Conservation (phyloP, 2,888 invertebrate genomes). For the Oxycera nigricornis region DNA sequence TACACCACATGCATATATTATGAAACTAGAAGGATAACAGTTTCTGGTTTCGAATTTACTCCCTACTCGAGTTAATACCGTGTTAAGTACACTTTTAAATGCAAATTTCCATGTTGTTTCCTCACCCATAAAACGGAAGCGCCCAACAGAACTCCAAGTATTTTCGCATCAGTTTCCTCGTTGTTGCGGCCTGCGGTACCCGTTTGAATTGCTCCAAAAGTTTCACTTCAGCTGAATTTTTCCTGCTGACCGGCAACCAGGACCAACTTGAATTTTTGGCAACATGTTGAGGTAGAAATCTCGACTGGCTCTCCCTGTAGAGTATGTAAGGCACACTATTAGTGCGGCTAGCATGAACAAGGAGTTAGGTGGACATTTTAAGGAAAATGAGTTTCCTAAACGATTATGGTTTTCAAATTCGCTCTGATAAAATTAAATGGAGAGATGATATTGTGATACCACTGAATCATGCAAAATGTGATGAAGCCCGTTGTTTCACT, state of each 20-base stretch:
- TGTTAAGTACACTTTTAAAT: constrained; percentile 31
- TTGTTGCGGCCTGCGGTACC: constrained; percentile 81
- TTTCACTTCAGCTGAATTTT: constrained; percentile 85
- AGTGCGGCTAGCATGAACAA: background rate
- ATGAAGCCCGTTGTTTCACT: too few species aligned
- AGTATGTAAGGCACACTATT: background rate
- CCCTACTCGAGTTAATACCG: constrained; percentile 21
- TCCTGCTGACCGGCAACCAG: constrained; percentile 77
- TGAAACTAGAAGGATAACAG: background rate
- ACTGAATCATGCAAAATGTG: too few species aligned
- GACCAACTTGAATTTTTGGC: constrained; percentile 74
- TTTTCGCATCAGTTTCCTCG: constrained; percentile 83
- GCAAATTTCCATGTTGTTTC: constrained; percentile 42
- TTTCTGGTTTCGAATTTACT: constrained; percentile 18
- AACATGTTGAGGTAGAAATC: constrained; percentile 81
- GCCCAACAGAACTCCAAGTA: constrained; percentile 92
- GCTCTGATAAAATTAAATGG: background rate
- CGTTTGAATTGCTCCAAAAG: constrained; percentile 87
- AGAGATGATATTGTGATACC: background rate
- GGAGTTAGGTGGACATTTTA: background rate
- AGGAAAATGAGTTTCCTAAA: background rate
- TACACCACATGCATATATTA: constrained; percentile 24
- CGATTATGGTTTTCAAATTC: background rate
- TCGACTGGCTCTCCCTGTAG: constrained; percentile 73
- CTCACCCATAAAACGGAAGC: constrained; percentile 86